A percentile compares a stretch with the other conserved stretches of the same genome.
phyloP scores from a whole-genome alignment of 2,113 vertebrate genomes.

The Labeo rohita region DNA sequence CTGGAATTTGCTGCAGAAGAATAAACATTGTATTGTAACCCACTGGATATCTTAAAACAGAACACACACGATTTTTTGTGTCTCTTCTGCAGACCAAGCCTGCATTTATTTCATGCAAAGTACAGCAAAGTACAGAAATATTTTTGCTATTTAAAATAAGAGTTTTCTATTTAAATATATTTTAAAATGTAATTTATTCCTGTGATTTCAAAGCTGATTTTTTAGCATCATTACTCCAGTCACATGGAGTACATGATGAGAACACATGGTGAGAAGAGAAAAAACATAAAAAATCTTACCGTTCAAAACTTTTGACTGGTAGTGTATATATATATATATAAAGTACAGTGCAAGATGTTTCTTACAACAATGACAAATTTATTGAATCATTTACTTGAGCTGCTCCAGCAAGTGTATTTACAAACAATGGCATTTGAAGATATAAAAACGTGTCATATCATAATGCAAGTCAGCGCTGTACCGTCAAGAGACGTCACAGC shows the following conservation, averaged over 20 bases:
- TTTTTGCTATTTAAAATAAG: too few species aligned
- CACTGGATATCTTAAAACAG: neutral
- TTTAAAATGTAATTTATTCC: too few species aligned
- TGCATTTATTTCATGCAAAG: too few species aligned
- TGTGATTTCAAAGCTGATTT: too few species aligned
- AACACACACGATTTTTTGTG: conserved; percentile 1
- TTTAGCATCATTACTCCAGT: too few species aligned
- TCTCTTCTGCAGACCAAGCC: too few species aligned
- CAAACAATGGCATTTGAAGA: conserved; percentile 89
- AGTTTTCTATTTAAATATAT: too few species aligned
- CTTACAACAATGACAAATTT: conserved; percentile 77
- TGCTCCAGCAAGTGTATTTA: conserved; percentile 98
- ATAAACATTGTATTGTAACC: neutral
- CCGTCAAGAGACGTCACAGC: conserved; percentile 14
- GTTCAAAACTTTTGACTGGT: too few species aligned
- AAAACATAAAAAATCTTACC: too few species aligned
- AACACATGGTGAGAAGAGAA: too few species aligned
- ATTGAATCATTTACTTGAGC: conserved; percentile 84
- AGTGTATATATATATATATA: neutral
- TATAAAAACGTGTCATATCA: conserved; percentile 79
- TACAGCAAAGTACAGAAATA: too few species aligned
- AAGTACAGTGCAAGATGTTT: conserved; percentile 46
- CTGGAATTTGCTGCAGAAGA: neutral
- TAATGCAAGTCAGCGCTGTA: conserved; percentile 47
- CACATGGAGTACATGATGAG: too few species aligned